phyloP scores from a whole-genome alignment of 1,140 invertebrate genomes.

The Aphelinus atriplicis region DNA sequence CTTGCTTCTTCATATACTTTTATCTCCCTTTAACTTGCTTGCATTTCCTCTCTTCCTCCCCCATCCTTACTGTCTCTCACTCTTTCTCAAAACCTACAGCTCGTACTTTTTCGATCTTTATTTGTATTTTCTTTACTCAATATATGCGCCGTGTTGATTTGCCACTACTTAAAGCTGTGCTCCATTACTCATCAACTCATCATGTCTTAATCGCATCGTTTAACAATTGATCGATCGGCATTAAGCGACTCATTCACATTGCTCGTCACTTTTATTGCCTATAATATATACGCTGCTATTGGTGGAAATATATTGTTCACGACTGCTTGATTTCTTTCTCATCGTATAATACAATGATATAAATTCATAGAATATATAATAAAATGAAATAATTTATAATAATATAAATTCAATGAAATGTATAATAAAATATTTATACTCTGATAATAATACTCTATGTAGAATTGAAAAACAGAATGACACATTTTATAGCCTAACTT shows the following conservation, averaged over 20 bases:
- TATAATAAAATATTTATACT: too few relatives aligned
- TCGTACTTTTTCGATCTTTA: not conserved
- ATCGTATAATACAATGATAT: not conserved
- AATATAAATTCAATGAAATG: too few relatives aligned
- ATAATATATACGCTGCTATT: too few relatives aligned
- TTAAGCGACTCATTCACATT: not conserved
- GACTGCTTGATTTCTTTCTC: not conserved
- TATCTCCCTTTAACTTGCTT: conserved; percentile 6
- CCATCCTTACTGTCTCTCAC: not conserved
- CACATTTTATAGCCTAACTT: too few relatives aligned
- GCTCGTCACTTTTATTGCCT: too few relatives aligned
- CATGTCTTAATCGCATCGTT: not conserved
- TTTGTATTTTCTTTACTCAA: not conserved
- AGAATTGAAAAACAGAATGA: too few relatives aligned
- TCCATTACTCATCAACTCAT: too few relatives aligned
- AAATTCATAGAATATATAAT: not conserved
- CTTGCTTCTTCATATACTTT: conserved; percentile 21
- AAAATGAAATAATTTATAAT: too few relatives aligned
- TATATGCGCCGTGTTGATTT: too few relatives aligned
- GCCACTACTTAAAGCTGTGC: too few relatives aligned
- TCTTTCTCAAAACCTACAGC: not conserved
- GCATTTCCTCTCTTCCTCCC: not conserved
- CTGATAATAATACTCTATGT: too few relatives aligned
- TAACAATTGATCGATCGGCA: conserved; percentile 22
- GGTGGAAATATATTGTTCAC: too few relatives aligned